Evolutionary conservation across 1,140 invertebrate genomes (phyloP), one percentile per base, ranked within the genome.

Genomic region (Zophobas atratus): DNA sequence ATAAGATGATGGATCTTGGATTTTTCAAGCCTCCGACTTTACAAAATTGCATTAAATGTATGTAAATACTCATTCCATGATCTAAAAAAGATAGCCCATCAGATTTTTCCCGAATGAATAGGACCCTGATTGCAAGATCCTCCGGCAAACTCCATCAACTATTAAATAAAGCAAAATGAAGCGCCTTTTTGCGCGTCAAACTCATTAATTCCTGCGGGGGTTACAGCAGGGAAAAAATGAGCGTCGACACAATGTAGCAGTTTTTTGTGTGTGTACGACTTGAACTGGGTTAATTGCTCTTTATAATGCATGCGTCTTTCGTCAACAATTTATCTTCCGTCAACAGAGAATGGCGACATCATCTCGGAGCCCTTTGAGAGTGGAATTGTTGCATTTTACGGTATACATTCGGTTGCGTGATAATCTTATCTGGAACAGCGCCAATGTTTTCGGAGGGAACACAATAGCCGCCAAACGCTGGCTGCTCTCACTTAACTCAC

Each of bases 321-420:
- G 49, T 51, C 49, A 51, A 51, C 49, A 20, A 51, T 51, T 51
- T 51, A 51, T 51, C 49, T 51, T 51, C 49, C 49, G 49, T 51
- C 49, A 51, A 51, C 49, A 51, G 49, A 51, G 49, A 51, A 51
- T 51, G 49, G 49, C 49, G 49, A 51, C 49, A 51, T 51, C 49
- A 20, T 51, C 49, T 51, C 3, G 2, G 4, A 51, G 49, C n/a
- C 49, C 49, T 51, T 51, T 51, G 49, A 51, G 49, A 51, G 49
- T 51, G 49, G 35, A 63, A 63, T 63, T 63, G 57, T n/a, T 38
- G 57, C 57, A 41, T 63, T 63, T 63, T 63, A 63, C 57, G 57
- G 8, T 63, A 36, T 51, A 51, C 49, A 51, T 51, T 33, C 34
- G 55, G 55, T 35, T 57, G 55, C 8, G 60, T 39, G 60, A 67